These are phyloP conservation scores for Anolis apletophallus DNA, from an alignment of 2,797 vertebrate species.

Conservation along the genomic window DNA sequence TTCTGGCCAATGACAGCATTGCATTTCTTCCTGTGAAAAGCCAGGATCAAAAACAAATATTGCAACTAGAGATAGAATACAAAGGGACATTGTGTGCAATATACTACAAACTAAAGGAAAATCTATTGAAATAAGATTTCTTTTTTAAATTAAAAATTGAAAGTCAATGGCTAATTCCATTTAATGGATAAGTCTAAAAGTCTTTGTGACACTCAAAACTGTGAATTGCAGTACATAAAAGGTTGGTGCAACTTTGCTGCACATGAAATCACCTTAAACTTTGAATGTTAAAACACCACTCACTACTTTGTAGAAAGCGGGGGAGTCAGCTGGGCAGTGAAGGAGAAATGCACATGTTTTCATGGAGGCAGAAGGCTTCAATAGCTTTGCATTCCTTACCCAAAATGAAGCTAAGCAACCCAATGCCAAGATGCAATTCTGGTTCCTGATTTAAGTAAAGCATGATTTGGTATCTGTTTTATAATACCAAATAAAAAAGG, in stretches of 20 bases:
- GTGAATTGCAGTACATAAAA: constrained; percentile 45
- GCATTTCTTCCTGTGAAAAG: constrained; percentile 5
- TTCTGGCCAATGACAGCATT: constrained; percentile 42
- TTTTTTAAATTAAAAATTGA: constrained; percentile 37
- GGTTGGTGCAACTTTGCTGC: constrained; percentile 21
- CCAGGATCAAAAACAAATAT: constrained; percentile 35
- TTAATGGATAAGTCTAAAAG: constrained; percentile 40
- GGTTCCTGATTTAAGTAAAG: constrained; percentile 29
- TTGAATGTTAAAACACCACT: constrained; percentile 22
- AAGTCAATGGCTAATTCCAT: constrained; percentile 34
- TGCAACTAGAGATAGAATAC: constrained; percentile 27
- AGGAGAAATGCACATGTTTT: constrained; percentile 9
- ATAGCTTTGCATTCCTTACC: constrained; percentile 18
- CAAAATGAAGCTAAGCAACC: constrained; percentile 19
- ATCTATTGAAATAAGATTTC: constrained; percentile 35
- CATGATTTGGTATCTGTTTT: constrained; percentile 38
- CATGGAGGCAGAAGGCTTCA: constrained; percentile 17
- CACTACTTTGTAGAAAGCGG: constrained; percentile 32
- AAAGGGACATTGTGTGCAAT: constrained; percentile 14
- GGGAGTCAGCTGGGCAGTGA: constrained; percentile 26
- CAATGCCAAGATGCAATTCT: not conserved
- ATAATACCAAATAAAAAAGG: constrained; percentile 17
- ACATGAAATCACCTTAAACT: constrained; percentile 7
- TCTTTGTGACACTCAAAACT: constrained; percentile 47
- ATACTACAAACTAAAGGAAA: constrained; percentile 32